Percentiles rank a stretch among this genome's conserved stretches.
These are phyloP conservation scores for Desoria tigrina DNA, from an alignment of 2,888 invertebrate genomes.

Conservation along the genomic window DNA sequence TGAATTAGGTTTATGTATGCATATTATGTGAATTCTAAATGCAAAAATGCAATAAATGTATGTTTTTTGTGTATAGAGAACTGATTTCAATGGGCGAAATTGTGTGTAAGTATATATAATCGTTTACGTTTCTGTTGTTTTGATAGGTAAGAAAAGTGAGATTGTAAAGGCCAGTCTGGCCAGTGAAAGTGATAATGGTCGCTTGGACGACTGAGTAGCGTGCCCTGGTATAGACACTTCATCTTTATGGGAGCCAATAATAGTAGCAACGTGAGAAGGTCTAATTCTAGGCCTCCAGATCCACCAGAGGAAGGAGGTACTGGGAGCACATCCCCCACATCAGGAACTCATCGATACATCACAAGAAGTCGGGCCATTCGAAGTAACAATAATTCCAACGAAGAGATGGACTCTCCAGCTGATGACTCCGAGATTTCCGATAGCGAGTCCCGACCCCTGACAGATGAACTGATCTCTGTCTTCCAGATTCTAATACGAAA, in stretches of 20 bases:
- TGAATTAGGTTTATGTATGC: no score
- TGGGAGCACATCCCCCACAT: background rate
- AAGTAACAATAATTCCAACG: background rate
- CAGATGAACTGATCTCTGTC: constrained; percentile 47
- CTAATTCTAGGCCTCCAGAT: no score
- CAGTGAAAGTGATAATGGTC: no score
- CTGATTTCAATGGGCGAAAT: no score
- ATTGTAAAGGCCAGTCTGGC: no score
- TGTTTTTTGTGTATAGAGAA: no score
- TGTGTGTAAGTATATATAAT: no score
- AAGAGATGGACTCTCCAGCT: background rate
- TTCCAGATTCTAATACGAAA: constrained; percentile 48
- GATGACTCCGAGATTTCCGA: background rate
- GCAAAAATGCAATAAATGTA: no score
- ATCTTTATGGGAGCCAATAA: background rate
- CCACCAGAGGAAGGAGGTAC: background rate
- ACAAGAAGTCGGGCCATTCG: background rate
- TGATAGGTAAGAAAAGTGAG: no score
- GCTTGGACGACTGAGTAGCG: no score
- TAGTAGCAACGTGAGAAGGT: background rate
- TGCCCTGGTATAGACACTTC: background rate
- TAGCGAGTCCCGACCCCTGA: background rate
- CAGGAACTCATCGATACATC: background rate
- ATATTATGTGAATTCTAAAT: no score
- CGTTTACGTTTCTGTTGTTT: no score